phyloP scores from a whole-genome alignment of 1,140 invertebrate genomes.

The Tachypleus tridentatus region DNA sequence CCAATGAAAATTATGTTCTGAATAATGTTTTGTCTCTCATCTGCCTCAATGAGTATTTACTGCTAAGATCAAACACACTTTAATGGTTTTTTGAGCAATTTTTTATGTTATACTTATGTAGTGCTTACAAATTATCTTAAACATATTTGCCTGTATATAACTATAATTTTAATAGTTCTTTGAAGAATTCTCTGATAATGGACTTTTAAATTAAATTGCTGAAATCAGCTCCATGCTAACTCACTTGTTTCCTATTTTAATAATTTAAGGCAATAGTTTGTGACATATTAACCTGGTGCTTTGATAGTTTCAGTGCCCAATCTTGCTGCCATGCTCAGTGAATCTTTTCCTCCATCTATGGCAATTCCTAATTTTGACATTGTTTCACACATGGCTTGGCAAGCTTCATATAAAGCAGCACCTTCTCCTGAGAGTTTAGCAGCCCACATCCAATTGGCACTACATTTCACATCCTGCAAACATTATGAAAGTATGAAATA shows the following conservation, averaged over 20 bases:
- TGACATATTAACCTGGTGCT: slow-evolving; percentile 49
- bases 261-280: no score
- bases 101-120: no score
- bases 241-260: neutral
- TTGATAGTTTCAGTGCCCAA: slow-evolving; percentile 60
- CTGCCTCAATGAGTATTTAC: no score
- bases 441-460: slow-evolving; percentile 99
- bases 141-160: no score
- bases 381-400: slow-evolving; percentile 69
- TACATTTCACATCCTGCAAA: slow-evolving; percentile 78
- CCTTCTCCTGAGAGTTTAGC: slow-evolving; percentile 88
- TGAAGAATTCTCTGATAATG: no score
- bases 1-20: no score
- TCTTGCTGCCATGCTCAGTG: slow-evolving; percentile 89
- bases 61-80: no score
- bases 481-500: neutral
- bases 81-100: no score
- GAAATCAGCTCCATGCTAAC: slow-evolving; percentile 4
- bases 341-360: slow-evolving; percentile 96
- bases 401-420: slow-evolving; percentile 70
- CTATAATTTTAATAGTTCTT: no score
- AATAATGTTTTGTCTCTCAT: no score
- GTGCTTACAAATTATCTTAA: no score
- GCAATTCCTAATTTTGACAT: slow-evolving; percentile 82
- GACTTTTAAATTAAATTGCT: no score